Evolutionary conservation across 2,888 invertebrate genomes (phyloP), one percentile per base, ranked within the genome.

Genomic region (Xestia rhomboidea): DNA sequence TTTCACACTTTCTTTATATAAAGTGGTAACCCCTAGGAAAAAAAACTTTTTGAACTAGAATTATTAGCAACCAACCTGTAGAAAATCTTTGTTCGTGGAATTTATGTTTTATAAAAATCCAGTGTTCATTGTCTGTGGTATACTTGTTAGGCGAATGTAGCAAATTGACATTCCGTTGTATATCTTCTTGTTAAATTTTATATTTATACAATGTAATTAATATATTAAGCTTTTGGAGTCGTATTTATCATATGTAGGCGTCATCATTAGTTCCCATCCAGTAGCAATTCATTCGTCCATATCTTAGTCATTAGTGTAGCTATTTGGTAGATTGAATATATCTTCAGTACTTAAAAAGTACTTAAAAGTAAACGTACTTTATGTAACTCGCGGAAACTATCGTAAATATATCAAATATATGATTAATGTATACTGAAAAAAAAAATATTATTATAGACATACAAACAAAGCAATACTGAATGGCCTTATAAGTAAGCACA

Each of bases 241-340:
- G 83, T 92, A 90, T 92, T 90, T 90, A 88, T 90, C 87, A 88
- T 77, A 68, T 84, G 69, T 91, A 90, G 84, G 82, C 81, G 73
- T 91, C 90, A 90, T 90, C 87, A 83, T 89, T 92, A 93, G 90
- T 87, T 89, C 91, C 93, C 93, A 95, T 94, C 93, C 94, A 91
- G 87, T 94, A 93, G 93, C 85, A 95, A 94, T 91, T 90, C 94
- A 95, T 96, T 95, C 96, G 96, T 96, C 96, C 96, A 96, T 95
- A 94, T 94, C 93, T 92, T 96, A 96, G 96, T 96, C 96, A 96
- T 92, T 96, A 96, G 95, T 87, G 67, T 95, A 94, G 91, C 84
- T 90, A 88, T 88, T 91, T 90, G 88, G 89, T 92, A 92, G 89
- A 89, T 87, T 88, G 70, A 87, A 86, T 91, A 75, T 89, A 89